A percentile compares a stretch with the other conserved stretches of the same genome.
Conservation (phyloP, 2,888 invertebrate species). For the Nesidiocoris tenuis region DNA sequence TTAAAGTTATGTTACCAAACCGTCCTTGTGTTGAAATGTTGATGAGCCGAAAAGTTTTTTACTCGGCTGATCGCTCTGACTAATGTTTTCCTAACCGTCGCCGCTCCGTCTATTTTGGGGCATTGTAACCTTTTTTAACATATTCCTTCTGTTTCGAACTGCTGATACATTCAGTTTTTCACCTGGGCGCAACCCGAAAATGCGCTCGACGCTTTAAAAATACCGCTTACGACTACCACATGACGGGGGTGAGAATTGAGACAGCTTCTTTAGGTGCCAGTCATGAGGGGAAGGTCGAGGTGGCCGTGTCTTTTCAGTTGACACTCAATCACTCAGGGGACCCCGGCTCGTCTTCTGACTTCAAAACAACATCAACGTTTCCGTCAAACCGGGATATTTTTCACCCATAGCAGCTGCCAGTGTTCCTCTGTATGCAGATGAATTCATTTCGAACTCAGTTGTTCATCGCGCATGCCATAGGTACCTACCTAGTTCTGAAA, state of each 20-base stretch:
- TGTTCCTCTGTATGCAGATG: no score
- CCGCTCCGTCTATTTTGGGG: conserved; percentile 19
- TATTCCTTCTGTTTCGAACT: conserved; percentile 3
- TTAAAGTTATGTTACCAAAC: no score
- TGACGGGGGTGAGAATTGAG: conserved; percentile 7
- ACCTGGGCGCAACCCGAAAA: conserved; percentile 22
- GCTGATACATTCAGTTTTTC: conserved; percentile 1
- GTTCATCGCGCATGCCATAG: no score
- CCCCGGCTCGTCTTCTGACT: conserved; percentile 1
- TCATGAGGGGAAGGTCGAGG: not conserved
- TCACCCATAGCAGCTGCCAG: conserved; percentile 16
- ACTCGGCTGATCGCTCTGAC: not conserved
- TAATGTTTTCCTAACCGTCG: conserved; percentile 28
- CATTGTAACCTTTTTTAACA: not conserved
- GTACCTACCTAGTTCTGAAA: no score
- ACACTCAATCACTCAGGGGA: conserved; percentile 28
- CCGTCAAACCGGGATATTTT: conserved; percentile 15
- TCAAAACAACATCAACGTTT: conserved; percentile 35
- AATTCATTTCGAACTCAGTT: no score
- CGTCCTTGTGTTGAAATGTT: conserved; percentile 18
- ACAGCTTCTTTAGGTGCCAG: conserved; percentile 3
- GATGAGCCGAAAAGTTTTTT: conserved; percentile 23
- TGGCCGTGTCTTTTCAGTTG: conserved; percentile 24
- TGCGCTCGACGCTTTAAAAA: conserved; percentile 9
- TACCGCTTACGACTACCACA: conserved; percentile 29